Evolutionary conservation across 1,140 invertebrate species (phyloP).

Genomic region (Aphis gossypii): DNA sequence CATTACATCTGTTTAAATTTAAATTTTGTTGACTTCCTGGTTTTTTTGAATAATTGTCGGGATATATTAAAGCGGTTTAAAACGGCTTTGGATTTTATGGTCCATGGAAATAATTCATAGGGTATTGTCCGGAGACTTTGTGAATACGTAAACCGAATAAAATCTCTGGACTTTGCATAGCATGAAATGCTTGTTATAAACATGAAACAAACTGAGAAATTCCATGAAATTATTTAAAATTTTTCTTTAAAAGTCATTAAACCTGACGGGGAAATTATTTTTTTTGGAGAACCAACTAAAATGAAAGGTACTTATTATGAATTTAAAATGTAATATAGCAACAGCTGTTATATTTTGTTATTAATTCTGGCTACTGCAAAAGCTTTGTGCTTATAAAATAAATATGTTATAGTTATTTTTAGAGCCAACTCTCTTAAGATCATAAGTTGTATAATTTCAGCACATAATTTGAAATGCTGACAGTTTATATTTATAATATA

Average conservation of each 20-base stretch:
- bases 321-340: neutral
- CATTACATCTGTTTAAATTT: slow-evolving; percentile 3
- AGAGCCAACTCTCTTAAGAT: neutral
- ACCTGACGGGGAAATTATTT: neutral
- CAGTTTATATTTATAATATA: neutral
- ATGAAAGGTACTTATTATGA: neutral
- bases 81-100: neutral
- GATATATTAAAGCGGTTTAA: neutral
- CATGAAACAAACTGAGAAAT: neutral
- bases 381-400: neutral
- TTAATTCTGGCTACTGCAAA: neutral
- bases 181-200: neutral
- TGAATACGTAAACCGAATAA: neutral
- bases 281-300: neutral
- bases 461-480: neutral
- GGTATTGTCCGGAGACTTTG: neutral
- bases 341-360: neutral
- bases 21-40: neutral
- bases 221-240: neutral
- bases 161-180: neutral
- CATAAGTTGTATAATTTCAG: neutral
- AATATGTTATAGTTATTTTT: neutral
- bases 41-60: neutral
- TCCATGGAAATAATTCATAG: neutral
- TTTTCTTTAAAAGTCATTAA: neutral